These are phyloP conservation scores for Gryllus bimaculatus DNA, from an alignment of 1,140 invertebrate species.

Conservation along the genomic window DNA sequence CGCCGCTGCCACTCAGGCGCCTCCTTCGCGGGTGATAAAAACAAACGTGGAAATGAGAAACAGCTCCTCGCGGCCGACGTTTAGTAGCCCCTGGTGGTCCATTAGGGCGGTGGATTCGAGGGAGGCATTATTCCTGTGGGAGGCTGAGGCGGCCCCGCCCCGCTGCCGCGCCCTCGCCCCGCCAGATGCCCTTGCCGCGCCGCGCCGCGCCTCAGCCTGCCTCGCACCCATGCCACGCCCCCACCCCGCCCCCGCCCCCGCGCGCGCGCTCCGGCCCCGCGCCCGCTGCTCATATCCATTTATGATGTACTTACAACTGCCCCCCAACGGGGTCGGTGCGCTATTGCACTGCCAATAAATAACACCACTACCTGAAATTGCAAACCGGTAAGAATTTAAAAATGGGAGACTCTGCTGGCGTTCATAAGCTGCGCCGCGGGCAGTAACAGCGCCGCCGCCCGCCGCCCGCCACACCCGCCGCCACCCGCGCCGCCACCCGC, in stretches of 20 bases:
- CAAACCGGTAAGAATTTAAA: slow-evolving; percentile 15
- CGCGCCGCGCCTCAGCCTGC: not conserved
- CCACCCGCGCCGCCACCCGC: no score
- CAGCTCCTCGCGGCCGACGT: slow-evolving; percentile 8
- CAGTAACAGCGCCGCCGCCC: not conserved
- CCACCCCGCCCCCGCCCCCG: no score
- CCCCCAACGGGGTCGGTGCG: not conserved
- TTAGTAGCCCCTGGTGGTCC: slow-evolving; percentile 13
- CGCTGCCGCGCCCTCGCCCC: no score
- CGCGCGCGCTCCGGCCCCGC: not conserved
- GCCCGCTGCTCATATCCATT: slow-evolving; percentile 6
- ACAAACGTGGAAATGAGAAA: slow-evolving; percentile 12
- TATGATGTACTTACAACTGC: slow-evolving; percentile 12
- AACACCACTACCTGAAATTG: slow-evolving; percentile 6
- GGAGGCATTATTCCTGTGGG: slow-evolving; percentile 9
- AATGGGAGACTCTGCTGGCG: slow-evolving; percentile 7
- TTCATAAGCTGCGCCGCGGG: not conserved
- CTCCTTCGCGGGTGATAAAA: not conserved
- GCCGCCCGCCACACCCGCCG: no score
- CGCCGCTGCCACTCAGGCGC: not conserved
- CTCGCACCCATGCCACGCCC: not conserved
- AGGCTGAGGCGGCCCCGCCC: not conserved
- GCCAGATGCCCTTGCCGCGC: no score
- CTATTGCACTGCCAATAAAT: slow-evolving; percentile 7
- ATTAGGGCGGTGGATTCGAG: slow-evolving; percentile 5